These are phyloP conservation scores for Lapara coniferarum DNA, from an alignment of 2,888 invertebrate genomes.

Conservation along the genomic window DNA sequence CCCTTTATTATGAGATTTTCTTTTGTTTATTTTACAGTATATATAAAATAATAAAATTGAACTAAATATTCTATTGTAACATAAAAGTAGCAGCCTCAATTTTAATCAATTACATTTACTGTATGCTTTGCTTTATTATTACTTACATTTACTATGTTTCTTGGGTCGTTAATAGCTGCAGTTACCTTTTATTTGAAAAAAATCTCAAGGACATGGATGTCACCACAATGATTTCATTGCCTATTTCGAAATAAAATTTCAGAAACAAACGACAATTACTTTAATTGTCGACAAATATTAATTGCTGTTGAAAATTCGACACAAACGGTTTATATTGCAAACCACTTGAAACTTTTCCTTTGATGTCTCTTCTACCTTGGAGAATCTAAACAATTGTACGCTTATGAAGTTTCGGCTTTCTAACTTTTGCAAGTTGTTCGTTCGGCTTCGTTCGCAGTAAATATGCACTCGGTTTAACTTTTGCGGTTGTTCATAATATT, in stretches of 20 bases:
- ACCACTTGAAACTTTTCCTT: conserved; percentile 71
- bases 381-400: conserved; percentile 60
- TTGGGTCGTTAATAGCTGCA: too few species aligned
- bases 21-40: too few species aligned
- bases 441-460: conserved; percentile 25
- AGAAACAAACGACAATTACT: conserved; percentile 32
- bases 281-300: conserved; percentile 32
- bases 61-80: too few species aligned
- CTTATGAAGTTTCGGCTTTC: conserved; percentile 26
- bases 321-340: conserved; percentile 58
- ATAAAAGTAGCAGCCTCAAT: too few species aligned
- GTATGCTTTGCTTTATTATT: too few species aligned
- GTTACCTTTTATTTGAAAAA: too few species aligned
- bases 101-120: too few species aligned
- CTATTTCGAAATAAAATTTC: not conserved
- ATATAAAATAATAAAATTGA: too few species aligned
- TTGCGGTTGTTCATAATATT: conserved; percentile 18
- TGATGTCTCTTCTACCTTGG: conserved; percentile 54
- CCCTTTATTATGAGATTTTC: too few species aligned
- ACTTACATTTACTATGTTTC: too few species aligned
- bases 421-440: conserved; percentile 24
- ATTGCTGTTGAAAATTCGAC: conserved; percentile 39
- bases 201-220: too few species aligned
- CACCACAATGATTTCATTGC: not conserved
- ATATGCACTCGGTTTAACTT: conserved; percentile 25